phyloP scores from a whole-genome alignment of 2,797 vertebrate species.

The Chromis chromis region DNA sequence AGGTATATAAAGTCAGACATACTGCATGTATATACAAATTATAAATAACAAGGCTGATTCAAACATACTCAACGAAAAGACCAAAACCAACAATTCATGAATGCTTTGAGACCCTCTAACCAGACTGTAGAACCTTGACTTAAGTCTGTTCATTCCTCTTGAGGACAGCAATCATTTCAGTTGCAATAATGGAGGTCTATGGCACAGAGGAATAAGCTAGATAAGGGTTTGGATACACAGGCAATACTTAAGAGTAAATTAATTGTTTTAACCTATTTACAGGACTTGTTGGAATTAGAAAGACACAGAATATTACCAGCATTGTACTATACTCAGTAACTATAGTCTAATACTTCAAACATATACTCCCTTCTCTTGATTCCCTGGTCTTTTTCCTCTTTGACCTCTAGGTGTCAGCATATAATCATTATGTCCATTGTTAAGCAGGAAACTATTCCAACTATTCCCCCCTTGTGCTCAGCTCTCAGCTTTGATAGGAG shows the following conservation, averaged over 20 bases:
- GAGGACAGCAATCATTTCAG: too few relatives aligned
- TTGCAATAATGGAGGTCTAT: too few relatives aligned
- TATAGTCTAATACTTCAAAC: too few relatives aligned
- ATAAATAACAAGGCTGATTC: neutral
- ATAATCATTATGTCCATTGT: conserved; percentile 27
- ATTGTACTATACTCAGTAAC: neutral
- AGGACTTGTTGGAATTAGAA: neutral
- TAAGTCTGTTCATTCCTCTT: too few relatives aligned
- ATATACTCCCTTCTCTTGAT: neutral
- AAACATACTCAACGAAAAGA: too few relatives aligned
- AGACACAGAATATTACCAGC: neutral
- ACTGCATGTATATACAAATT: neutral
- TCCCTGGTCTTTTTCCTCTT: conserved; percentile 17
- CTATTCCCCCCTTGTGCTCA: conserved; percentile 67
- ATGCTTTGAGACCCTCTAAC: too few relatives aligned
- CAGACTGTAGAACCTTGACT: too few relatives aligned
- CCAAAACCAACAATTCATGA: too few relatives aligned
- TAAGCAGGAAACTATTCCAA: conserved; percentile 75
- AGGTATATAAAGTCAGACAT: neutral
- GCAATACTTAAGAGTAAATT: neutral
- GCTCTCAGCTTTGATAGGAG: conserved; percentile 71
- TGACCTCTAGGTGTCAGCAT: conserved; percentile 78
- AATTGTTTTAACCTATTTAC: neutral
- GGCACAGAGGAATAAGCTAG: neutral
- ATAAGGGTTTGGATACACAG: neutral